Percentiles rank a stretch among this genome's conserved stretches.
phyloP scores from a whole-genome alignment of 2,888 invertebrate genomes.

The Lamellibrachia satsuma region DNA sequence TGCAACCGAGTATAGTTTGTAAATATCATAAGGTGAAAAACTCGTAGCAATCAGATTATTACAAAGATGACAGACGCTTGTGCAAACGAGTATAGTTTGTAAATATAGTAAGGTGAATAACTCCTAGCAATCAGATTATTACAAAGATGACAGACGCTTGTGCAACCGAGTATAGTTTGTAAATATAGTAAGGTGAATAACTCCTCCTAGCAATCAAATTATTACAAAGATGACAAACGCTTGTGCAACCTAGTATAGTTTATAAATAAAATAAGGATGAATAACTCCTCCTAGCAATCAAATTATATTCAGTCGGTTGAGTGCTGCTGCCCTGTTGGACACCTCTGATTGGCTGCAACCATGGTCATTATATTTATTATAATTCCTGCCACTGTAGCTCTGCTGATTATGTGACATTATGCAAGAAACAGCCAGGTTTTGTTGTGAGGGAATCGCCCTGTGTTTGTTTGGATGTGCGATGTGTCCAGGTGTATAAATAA shows the following conservation, averaged over 20 bases:
- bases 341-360: neutral
- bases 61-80: neutral
- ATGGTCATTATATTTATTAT: neutral
- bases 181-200: neutral
- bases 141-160: neutral
- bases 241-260: neutral
- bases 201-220: neutral
- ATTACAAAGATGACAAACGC: neutral
- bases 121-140: neutral
- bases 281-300: neutral
- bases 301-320: neutral
- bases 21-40: neutral
- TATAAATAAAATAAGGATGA: neutral
- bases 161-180: neutral
- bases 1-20: neutral
- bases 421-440: neutral
- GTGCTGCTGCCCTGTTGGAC: neutral
- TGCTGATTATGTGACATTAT: neutral
- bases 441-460: neutral
- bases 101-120: conserved; percentile 10
- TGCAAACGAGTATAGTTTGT: neutral
- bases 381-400: neutral
- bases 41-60: neutral
- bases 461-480: neutral
- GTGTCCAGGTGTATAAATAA: neutral